Base-by-base conservation (phyloP, 2,888 invertebrate genomes). In the Cephus pulcher region DNA sequence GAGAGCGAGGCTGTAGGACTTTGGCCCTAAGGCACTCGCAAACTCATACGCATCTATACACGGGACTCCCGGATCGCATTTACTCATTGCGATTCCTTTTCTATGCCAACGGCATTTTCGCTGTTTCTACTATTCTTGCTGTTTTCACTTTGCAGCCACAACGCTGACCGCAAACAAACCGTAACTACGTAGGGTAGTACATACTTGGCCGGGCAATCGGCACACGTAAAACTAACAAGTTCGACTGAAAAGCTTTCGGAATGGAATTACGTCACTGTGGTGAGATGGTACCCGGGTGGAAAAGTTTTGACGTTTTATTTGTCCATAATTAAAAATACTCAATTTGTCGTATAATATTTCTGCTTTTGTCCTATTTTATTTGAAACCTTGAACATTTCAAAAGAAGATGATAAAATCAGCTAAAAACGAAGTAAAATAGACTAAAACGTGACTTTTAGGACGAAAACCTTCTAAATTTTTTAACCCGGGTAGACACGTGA, bases 131-230 rank as follows among this genome's bases (percentile, higher is more conserved):
- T 40, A 40, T 40, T 40, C 40, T 6, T 40, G 15, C 40, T 40
- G 30, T 70, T 34, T 76, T 76, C 76, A 76, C 40, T 78, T 70
- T 76, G 74, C 34, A 76, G 78, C 78, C 80, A 73, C 73, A 71
- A 76, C 78, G 79, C 77, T 79, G 70, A 79, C 83, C 83, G 69
- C 83, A 83, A 83, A 84, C 81, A 81, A 80, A 74, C 79, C 79
- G 76, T 79, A 83, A 83, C 82, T 82, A 78, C 76, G 79, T 74
- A 37, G 35, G 74, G 78, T 71, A 37, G 35, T 73, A 68, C 35
- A 32, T 37, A 76, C 73, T 35, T 78, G 73, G 37, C 74, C 12
- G 23, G 73, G 78, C 76, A 77, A 80, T 80, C 78, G 79, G 77
- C 79, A 73, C 79, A 75, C 75, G 76, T 78, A 78, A 81, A 82